Evolutionary conservation across 2,113 vertebrate genomes (phyloP).

Genomic region (Narcine bancroftii): DNA sequence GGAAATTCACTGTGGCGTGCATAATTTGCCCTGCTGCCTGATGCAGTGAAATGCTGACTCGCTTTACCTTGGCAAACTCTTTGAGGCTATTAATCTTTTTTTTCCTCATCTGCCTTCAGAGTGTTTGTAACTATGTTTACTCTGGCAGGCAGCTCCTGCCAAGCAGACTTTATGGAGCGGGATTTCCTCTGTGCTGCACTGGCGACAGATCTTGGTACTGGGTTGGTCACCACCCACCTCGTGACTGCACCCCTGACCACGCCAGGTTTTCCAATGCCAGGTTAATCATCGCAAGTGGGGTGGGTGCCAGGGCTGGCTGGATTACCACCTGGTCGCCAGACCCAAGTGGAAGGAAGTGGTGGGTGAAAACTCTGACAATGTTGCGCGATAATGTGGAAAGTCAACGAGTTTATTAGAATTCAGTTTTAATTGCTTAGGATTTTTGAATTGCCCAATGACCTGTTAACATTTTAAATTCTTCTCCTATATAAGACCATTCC

Average conservation of each 20-base stretch:
- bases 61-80: slow-evolving; percentile 26
- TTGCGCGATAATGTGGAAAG: not conserved
- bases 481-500: not conserved
- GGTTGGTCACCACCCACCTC: not conserved
- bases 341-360: not conserved
- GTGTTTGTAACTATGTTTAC: slow-evolving; percentile 35
- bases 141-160: slow-evolving; percentile 24
- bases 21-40: slow-evolving; percentile 28
- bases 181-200: slow-evolving; percentile 9
- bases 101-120: slow-evolving; percentile 19
- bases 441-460: not conserved
- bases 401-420: not conserved
- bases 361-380: not conserved
- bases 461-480: not conserved
- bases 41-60: slow-evolving; percentile 4
- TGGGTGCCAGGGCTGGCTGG: not conserved
- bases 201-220: not conserved
- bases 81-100: slow-evolving; percentile 27
- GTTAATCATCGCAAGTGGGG: not conserved
- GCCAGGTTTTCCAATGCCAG: not conserved
- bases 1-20: slow-evolving; percentile 33
- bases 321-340: not conserved
- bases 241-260: not conserved
- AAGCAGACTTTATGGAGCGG: slow-evolving; percentile 30
- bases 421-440: not conserved